These are phyloP conservation scores for Furcula furcula DNA, from an alignment of 2,888 invertebrate species.

Conservation along the genomic window DNA sequence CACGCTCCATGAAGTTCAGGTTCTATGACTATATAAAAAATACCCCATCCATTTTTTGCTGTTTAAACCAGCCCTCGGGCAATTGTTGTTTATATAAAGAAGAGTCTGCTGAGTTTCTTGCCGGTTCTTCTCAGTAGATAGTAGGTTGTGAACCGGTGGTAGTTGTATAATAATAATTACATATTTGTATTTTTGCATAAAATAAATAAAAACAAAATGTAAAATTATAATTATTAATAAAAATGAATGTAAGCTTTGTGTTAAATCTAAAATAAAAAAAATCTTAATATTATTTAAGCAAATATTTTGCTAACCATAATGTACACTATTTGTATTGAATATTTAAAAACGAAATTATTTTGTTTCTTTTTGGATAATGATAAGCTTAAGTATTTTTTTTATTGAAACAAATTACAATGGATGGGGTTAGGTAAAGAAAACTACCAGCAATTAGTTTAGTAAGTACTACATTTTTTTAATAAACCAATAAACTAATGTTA, in stretches of 20 bases:
- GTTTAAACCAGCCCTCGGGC: background rate
- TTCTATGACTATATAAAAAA: background rate
- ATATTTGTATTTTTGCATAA: slow-evolving; percentile 1
- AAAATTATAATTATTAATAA: slow-evolving; percentile 4
- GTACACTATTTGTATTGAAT: too few relatives aligned
- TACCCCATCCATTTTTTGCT: background rate
- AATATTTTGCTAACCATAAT: too few relatives aligned
- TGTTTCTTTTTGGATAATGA: too few relatives aligned
- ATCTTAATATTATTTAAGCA: too few relatives aligned
- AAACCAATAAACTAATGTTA: background rate
- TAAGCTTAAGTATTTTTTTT: too few relatives aligned
- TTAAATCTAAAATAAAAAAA: too few relatives aligned
- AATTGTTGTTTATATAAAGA: slow-evolving; percentile 2
- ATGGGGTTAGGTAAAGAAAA: background rate
- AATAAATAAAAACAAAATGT: slow-evolving; percentile 3
- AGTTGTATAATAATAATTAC: slow-evolving; percentile 12
- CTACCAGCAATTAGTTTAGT: too few relatives aligned
- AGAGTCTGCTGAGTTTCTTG: slow-evolving; percentile 68
- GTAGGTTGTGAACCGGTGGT: slow-evolving; percentile 67
- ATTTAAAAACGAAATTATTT: too few relatives aligned
- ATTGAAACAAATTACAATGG: background rate
- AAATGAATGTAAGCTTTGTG: too few relatives aligned
- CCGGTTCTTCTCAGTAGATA: slow-evolving; percentile 73
- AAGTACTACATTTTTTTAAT: background rate
- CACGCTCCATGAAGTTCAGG: slow-evolving; percentile 19